phyloP scores from a whole-genome alignment of 2,113 vertebrate species.

The Tympanuchus pallidicinctus region DNA sequence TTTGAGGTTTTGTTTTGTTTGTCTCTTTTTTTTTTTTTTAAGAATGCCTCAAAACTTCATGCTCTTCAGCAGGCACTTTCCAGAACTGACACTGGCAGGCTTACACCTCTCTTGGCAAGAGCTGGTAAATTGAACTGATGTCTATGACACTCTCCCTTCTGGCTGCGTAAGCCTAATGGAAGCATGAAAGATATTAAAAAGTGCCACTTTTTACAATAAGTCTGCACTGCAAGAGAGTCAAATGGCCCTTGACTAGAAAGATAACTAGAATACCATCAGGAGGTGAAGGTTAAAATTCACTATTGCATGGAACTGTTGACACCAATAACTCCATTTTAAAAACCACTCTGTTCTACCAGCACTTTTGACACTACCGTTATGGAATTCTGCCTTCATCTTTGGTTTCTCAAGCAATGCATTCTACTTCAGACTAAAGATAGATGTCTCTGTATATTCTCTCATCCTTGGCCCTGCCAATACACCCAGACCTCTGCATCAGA shows the following conservation, averaged over 20 bases:
- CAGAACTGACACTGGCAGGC: background rate
- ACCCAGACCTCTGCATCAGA: background rate
- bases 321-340: background rate
- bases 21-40: background rate
- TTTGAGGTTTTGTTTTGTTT: background rate
- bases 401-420: background rate
- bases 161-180: background rate
- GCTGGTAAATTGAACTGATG: background rate
- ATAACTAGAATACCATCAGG: background rate
- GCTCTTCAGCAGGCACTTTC: background rate
- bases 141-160: background rate
- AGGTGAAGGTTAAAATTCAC: background rate
- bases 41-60: background rate
- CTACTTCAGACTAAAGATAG: background rate
- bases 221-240: background rate
- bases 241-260: background rate
- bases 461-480: accelerated
- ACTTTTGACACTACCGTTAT: background rate
- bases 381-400: background rate
- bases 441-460: background rate
- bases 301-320: background rate
- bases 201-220: background rate
- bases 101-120: background rate
- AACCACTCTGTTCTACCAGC: background rate
- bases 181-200: background rate